phyloP scores from a whole-genome alignment of 2,888 invertebrate genomes.

The Drosophila recens region DNA sequence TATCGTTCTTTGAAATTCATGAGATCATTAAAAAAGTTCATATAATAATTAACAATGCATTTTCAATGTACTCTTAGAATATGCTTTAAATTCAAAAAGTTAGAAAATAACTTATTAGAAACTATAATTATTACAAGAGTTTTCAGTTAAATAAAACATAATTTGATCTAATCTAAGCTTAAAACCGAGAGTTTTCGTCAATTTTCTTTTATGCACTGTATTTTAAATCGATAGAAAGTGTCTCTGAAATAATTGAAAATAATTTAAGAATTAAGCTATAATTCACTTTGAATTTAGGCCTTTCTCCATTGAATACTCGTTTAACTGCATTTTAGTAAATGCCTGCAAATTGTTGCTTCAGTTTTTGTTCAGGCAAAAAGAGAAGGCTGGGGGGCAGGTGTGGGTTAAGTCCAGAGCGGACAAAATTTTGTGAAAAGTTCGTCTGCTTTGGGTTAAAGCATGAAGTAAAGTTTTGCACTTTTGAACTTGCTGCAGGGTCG shows the following conservation, averaged over 20 bases:
- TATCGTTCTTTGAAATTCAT: neutral
- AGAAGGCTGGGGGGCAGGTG: neutral
- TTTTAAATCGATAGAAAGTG: neutral
- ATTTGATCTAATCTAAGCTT: neutral
- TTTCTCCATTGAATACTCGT: neutral
- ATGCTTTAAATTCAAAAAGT: too few relatives aligned
- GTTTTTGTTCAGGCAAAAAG: neutral
- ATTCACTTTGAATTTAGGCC: neutral
- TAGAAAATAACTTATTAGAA: neutral
- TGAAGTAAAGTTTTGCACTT: constrained; percentile 71
- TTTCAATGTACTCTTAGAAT: too few relatives aligned
- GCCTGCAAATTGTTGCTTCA: constrained; percentile 29
- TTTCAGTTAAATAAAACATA: neutral
- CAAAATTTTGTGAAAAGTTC: constrained; percentile 32
- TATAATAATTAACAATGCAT: neutral
- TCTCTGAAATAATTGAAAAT: neutral
- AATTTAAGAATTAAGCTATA: neutral
- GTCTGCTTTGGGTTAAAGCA: constrained; percentile 56
- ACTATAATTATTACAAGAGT: neutral
- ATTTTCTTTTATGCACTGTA: neutral
- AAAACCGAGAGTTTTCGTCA: neutral
- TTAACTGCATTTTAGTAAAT: constrained; percentile 9
- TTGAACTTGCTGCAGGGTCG: constrained; percentile 75
- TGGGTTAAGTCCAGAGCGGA: constrained; percentile 34
- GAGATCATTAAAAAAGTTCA: neutral